A percentile compares a stretch with the other conserved stretches of the same genome.
Evolutionary conservation across 2,113 vertebrate genomes (phyloP).

Genomic region (Neopipo cinnamomea): DNA sequence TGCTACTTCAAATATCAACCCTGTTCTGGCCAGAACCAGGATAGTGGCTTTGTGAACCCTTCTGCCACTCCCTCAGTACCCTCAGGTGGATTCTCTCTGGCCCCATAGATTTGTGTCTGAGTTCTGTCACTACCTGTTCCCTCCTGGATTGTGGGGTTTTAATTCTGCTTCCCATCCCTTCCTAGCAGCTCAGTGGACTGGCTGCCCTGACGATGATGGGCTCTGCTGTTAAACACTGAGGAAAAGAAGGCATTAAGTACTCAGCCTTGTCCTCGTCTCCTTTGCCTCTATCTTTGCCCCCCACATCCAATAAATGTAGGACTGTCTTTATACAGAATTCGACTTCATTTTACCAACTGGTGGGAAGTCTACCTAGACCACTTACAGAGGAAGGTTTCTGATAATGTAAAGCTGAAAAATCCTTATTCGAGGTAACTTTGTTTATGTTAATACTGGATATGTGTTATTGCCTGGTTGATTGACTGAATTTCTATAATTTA

Average conservation of each 20-base stretch:
- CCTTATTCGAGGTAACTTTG: background rate
- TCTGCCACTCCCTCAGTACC: background rate
- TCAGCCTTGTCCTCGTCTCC: background rate
- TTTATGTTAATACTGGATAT: background rate
- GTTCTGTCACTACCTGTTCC: background rate
- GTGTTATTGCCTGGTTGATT: background rate
- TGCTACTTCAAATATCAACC: background rate
- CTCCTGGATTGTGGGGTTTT: rapidly evolving
- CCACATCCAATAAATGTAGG: rapidly evolving
- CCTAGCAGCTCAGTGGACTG: background rate
- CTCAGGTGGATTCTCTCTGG: background rate
- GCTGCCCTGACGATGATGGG: rapidly evolving
- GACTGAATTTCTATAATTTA: background rate
- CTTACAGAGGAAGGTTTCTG: background rate
- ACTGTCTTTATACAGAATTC: background rate
- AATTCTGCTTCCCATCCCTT: background rate
- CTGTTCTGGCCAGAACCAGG: background rate
- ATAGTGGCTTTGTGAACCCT: background rate
- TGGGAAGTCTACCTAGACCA: background rate
- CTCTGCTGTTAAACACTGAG: background rate
- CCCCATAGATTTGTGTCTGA: background rate
- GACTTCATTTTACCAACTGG: background rate
- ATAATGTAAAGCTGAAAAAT: background rate
- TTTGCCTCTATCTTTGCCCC: background rate
- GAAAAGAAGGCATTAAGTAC: background rate